These are phyloP conservation scores for Bovichtus variegatus DNA, from an alignment of 2,797 vertebrate species.

Conservation along the genomic window DNA sequence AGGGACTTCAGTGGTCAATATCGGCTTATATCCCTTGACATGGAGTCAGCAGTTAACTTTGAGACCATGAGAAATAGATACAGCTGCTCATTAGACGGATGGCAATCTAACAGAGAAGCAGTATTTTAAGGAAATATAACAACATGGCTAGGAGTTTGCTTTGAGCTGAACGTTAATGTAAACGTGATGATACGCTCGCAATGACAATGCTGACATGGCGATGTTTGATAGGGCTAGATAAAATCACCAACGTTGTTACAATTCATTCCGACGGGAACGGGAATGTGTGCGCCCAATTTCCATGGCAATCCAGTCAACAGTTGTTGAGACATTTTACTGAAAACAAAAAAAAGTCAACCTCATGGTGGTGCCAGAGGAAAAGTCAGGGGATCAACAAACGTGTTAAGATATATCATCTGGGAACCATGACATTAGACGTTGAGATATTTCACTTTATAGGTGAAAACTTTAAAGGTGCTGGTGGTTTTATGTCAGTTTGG, in stretches of 20 bases:
- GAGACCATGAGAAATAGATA: slow-evolving; percentile 19
- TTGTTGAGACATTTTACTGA: neutral
- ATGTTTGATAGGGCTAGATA: neutral
- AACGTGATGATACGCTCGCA: neutral
- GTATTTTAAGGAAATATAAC: neutral
- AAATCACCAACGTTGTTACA: neutral
- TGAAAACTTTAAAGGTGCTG: neutral
- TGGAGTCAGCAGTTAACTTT: slow-evolving; percentile 56
- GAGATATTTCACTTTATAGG: neutral
- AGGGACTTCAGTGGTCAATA: slow-evolving; percentile 60
- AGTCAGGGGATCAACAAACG: neutral
- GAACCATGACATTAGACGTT: neutral
- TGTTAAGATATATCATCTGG: neutral
- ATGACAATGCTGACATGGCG: neutral
- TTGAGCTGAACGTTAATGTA: neutral
- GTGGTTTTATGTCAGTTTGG: neutral
- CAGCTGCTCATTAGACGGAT: slow-evolving; percentile 15
- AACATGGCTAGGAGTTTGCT: neutral
- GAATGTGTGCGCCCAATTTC: neutral
- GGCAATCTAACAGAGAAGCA: neutral
- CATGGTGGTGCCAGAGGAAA: neutral
- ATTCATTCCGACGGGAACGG: neutral
- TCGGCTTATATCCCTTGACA: slow-evolving; percentile 49
- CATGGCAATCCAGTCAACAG: neutral
- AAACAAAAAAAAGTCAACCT: neutral